phyloP scores from a whole-genome alignment of 2,888 invertebrate species.

The Periphyllus acericola region DNA sequence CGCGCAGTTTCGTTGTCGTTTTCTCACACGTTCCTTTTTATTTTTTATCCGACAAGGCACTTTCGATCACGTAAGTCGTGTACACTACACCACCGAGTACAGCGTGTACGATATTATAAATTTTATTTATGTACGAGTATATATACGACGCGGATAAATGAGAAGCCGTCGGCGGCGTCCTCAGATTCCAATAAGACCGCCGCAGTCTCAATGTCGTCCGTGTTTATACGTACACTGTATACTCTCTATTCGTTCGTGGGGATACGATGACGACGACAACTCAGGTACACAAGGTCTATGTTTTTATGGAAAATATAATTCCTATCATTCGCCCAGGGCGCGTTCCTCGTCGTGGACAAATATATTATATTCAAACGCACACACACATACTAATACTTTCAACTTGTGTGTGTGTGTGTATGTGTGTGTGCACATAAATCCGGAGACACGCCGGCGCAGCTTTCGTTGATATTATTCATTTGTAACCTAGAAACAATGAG shows the following conservation, averaged over 20 bases:
- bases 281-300: neutral
- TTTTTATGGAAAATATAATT: neutral
- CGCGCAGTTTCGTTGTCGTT: constrained; percentile 17
- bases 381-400: neutral
- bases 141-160: neutral
- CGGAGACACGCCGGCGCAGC: neutral
- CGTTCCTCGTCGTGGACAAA: neutral
- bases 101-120: neutral
- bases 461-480: neutral
- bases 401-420: neutral
- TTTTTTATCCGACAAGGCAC: neutral
- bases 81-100: neutral
- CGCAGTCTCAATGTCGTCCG: neutral
- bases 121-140: neutral
- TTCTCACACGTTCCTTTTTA: neutral
- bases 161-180: constrained; percentile 9
- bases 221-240: neutral
- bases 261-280: neutral
- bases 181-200: neutral
- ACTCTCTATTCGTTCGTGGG: neutral
- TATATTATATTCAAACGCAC: neutral
- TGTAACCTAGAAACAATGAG: neutral
- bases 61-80: constrained; percentile 43
- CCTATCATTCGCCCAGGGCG: neutral
- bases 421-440: too few species aligned